Base-by-base conservation (phyloP, 2,797 vertebrate genomes). In the Sebastes diaconus region DNA sequence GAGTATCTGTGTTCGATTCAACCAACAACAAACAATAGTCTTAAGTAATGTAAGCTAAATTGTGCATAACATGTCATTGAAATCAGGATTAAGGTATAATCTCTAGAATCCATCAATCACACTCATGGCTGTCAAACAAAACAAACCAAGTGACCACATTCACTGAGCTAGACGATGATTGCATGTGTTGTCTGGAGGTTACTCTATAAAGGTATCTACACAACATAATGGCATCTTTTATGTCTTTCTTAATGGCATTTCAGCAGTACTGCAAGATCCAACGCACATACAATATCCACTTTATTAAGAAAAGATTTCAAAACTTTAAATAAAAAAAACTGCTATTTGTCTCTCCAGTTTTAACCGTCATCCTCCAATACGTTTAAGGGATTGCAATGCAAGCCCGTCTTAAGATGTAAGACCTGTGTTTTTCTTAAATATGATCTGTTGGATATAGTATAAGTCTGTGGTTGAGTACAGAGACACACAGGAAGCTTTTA, bases 401-500 rank as follows among this genome's bases (percentile, higher is more conserved):
- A 75, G 54, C 52, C 52, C 7, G 30, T 79, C 24, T 80, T 69
- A 39, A 82, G 72, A 85, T 32, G 8, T 70, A 61, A 85, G 59
- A 57, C 77, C 76, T 70, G 69, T 87, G 72, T 83, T 86, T 86
- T 81, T 77, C 84, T 79, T 70, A 80, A 89, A 79, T 68, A 80
- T 34, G 68, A 73, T 42, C 57, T 77, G 55, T 68, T 77, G 59
- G 55, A 77, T 75, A 70, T 39, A 59, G 54, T 22, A 46, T 13
- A 80, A 73, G 73, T 69, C 79, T 88, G 81, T 77, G 85, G 88
- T 80, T 57, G 69, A 67, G 34, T 22, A 67, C 52, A 72, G 55
- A 78, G 59, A 87, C 57, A 64, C 72, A 84, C 76, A 75, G 77
- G 75, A 85, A 78, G 80, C 68, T 61, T 89, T 84, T 73, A 87